A percentile compares a stretch with the other conserved stretches of the same genome.
phyloP scores from a whole-genome alignment of 2,888 invertebrate genomes.

The Drosophila kuntzei region DNA sequence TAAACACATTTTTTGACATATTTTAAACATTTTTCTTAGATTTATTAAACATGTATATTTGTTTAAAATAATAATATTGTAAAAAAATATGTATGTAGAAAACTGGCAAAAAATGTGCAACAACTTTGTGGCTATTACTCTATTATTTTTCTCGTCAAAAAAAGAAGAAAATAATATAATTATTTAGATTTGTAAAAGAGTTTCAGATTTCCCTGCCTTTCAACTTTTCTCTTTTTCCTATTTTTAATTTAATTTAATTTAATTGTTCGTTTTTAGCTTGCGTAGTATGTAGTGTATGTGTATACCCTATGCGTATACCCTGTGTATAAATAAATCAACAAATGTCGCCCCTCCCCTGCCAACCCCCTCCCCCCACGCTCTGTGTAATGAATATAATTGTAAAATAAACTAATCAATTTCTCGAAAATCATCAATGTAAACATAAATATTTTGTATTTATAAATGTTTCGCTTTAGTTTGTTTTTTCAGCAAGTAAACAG shows the following conservation, averaged over 20 bases:
- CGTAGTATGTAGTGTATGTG: constrained; percentile 12
- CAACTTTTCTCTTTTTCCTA: background rate
- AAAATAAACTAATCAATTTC: constrained; percentile 65
- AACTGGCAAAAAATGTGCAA: background rate
- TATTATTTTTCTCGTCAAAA: background rate
- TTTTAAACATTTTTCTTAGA: background rate
- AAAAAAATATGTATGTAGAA: background rate
- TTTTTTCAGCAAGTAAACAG: background rate
- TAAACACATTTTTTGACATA: background rate
- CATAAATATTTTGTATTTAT: constrained; percentile 11
- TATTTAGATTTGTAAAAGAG: constrained; percentile 17
- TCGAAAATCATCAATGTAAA: constrained; percentile 43
- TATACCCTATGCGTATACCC: constrained; percentile 8
- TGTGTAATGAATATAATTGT: constrained; percentile 57
- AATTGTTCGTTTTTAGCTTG: constrained; percentile 38
- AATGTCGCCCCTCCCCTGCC: background rate
- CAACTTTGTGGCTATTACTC: background rate
- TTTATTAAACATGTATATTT: background rate
- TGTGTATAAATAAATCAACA: constrained; percentile 13
- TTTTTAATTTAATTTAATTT: constrained; percentile 15
- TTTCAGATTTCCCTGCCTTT: background rate
- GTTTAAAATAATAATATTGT: no score
- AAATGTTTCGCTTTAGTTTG: constrained; percentile 4
- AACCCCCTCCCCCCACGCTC: background rate
- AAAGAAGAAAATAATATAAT: constrained; percentile 4